Evolutionary conservation across 1,140 invertebrate species (phyloP), one percentile per base, ranked within the genome.

Genomic region (Geopemphigus sp.): DNA sequence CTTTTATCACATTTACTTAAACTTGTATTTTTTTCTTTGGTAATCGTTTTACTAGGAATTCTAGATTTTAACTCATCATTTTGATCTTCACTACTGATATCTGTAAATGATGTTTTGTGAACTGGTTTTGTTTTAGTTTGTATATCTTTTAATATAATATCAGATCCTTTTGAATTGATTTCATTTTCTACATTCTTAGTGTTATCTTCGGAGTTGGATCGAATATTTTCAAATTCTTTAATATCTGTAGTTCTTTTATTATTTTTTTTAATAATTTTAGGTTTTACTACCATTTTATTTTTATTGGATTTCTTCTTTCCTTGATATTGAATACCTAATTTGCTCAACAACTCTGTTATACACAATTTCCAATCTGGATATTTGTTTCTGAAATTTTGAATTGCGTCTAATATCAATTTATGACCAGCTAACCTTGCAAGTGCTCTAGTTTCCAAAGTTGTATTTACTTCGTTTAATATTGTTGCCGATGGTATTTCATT

Each of bases 281-380:
- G n/a, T 74, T 74, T 74, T 22, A 29, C 6, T 12, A 57, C 72
- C 15, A 12, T 74, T 19, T 47, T 50, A 50, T 12, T 14, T 50
- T 50, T 76, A 50, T 63, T 78, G 15, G 74, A 8, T 78, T 78
- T 61, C 2, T 78, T 78, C 50, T 63, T 78, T 12, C n/a, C n/a
- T 63, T 15, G 80, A 14, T 61, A 24, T 63, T 81, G 80, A 50
- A 15, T 64, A 29, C 76, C 81, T 29, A 82, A 81, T 3, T 57
- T 64, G 80, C 76, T 82, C 22, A 82, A 66, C 5, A 82, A 17
- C 19, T 82, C 80, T 19, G n/a, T 56, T 54, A 86, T 82, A 17
- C 83, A 82, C 5, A 83, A 80, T 14, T 83, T 82, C 84, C 84
- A 85, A 26, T 68, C 70, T 26, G 82, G 81, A 72, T 83, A 82